Conservation (phyloP, 2,888 invertebrate species). For the Reticulitermes lucifugus region DNA sequence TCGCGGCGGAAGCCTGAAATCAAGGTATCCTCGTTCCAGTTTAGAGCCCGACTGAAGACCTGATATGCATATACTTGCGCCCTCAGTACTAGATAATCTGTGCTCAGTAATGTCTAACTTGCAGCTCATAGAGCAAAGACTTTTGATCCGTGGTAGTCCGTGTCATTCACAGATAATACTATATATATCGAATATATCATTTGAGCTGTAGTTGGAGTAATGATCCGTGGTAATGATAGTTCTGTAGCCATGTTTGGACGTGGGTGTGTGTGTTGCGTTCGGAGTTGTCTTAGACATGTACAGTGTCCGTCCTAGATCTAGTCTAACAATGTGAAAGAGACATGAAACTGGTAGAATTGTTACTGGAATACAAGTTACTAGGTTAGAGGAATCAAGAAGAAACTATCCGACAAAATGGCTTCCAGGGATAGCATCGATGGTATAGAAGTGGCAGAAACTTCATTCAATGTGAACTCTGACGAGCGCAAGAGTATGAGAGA, state of each 20-base stretch:
- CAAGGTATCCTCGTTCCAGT: too few relatives aligned
- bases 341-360: background rate
- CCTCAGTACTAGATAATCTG: too few relatives aligned
- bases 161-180: too few relatives aligned
- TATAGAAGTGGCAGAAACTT: conserved; percentile 81
- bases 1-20: too few relatives aligned
- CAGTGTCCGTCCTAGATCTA: background rate
- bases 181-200: too few relatives aligned
- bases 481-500: conserved; percentile 69
- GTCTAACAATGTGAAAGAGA: background rate
- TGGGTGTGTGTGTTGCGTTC: background rate
- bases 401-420: conserved; percentile 74
- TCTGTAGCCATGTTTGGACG: background rate
- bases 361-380: background rate
- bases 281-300: background rate
- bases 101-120: too few relatives aligned
- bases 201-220: background rate
- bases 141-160: too few relatives aligned
- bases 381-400: background rate
- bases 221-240: background rate
- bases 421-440: conserved; percentile 84
- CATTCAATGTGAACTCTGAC: conserved; percentile 70
- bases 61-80: too few relatives aligned
- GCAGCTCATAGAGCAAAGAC: too few relatives aligned
- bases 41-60: too few relatives aligned